A percentile compares a stretch with the other conserved stretches of the same genome.
These are phyloP conservation scores for Oeneis ivallda DNA, from an alignment of 2,888 invertebrate genomes.

Conservation along the genomic window DNA sequence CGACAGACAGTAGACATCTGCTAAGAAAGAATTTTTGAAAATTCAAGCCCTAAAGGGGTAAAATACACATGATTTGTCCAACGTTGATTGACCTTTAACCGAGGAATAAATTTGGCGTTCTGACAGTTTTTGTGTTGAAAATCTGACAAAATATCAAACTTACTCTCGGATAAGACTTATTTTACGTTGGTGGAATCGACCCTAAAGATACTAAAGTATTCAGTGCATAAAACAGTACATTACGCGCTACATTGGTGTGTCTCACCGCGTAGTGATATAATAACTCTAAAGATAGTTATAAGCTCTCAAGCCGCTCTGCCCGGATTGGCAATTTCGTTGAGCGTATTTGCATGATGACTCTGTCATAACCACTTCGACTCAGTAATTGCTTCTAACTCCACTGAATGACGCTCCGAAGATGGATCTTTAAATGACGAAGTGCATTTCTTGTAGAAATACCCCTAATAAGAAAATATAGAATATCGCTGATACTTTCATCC, in stretches of 20 bases:
- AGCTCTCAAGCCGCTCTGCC: slow-evolving; percentile 63
- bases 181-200: too few species aligned
- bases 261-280: slow-evolving; percentile 29
- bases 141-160: too few species aligned
- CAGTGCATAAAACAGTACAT: slow-evolving; percentile 25
- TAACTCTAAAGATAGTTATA: slow-evolving; percentile 69
- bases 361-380: slow-evolving; percentile 57
- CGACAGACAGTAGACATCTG: too few species aligned
- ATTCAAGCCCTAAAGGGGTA: too few species aligned
- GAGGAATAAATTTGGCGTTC: too few species aligned
- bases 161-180: too few species aligned
- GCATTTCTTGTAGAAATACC: slow-evolving; percentile 17
- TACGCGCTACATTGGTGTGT: slow-evolving; percentile 13
- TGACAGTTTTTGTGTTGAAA: too few species aligned
- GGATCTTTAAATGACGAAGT: slow-evolving; percentile 48
- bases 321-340: slow-evolving; percentile 63
- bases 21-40: too few species aligned
- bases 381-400: slow-evolving; percentile 58
- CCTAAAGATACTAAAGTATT: slow-evolving; percentile 22
- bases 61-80: too few species aligned
- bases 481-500: not conserved
- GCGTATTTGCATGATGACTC: slow-evolving; percentile 63
- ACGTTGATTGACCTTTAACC: too few species aligned
- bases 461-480: not conserved
- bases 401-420: slow-evolving; percentile 45